These are phyloP conservation scores for Drosophila mercatorum DNA, from an alignment of 2,888 invertebrate species.

Conservation along the genomic window DNA sequence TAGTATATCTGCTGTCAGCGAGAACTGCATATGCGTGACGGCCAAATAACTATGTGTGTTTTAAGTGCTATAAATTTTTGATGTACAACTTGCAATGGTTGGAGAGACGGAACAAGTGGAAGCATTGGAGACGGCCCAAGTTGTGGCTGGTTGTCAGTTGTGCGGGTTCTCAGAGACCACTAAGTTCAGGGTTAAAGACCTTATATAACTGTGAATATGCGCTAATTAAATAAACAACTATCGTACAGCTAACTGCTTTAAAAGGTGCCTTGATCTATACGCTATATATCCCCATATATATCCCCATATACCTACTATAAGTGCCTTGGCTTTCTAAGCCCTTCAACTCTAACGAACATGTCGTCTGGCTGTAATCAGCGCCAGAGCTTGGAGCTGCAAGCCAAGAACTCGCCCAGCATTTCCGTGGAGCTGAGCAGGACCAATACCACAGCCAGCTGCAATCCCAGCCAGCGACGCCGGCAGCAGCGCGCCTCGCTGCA, in stretches of 20 bases:
- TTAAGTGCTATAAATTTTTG: slow-evolving; percentile 67
- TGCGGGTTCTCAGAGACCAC: slow-evolving; percentile 63
- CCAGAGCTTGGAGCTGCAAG: slow-evolving; percentile 75
- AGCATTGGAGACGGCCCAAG: slow-evolving; percentile 28
- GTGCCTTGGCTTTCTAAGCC: slow-evolving; percentile 53
- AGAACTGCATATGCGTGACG: slow-evolving; percentile 68
- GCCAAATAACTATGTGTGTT: slow-evolving; percentile 13
- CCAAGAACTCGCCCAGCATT: slow-evolving; percentile 24
- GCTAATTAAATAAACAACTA: slow-evolving; percentile 10
- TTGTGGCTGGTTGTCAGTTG: slow-evolving; percentile 60
- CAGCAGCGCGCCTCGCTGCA: slow-evolving; percentile 69
- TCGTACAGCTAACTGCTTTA: slow-evolving; percentile 11
- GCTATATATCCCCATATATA: not conserved
- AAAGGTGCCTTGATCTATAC: slow-evolving; percentile 41
- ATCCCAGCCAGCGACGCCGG: slow-evolving; percentile 62
- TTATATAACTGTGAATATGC: slow-evolving; percentile 38
- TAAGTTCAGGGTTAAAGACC: slow-evolving; percentile 55
- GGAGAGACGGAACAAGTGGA: slow-evolving; percentile 6
- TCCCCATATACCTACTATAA: slow-evolving; percentile 23
- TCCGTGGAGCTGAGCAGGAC: slow-evolving; percentile 44
- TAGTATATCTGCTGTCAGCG: slow-evolving; percentile 11
- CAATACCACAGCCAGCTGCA: slow-evolving; percentile 44
- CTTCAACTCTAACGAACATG: slow-evolving; percentile 46
- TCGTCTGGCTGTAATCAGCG: slow-evolving; percentile 74
- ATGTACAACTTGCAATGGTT: slow-evolving; percentile 44